Evolutionary conservation across 1,140 invertebrate genomes (phyloP), one percentile per base, ranked within the genome.

Genomic region (Doryteuthis pealeii): DNA sequence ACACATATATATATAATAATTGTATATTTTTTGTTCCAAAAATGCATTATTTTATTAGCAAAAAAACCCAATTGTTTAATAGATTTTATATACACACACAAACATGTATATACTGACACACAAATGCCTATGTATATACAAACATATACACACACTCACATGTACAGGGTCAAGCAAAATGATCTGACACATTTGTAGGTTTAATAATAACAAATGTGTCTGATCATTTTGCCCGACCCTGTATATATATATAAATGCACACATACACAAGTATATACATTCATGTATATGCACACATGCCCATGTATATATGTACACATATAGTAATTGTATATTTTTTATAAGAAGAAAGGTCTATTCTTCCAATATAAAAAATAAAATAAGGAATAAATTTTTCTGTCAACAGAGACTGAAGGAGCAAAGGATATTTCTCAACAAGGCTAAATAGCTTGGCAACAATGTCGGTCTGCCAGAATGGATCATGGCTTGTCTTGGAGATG

Each of bases 401-500:
- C 18, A 0, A 2, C 10, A 30, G 32, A 31, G 10, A 66, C 5
- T 28, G 18, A 12, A 31, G 4, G 28, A 30, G 5, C 4, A 68
- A 68, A 68, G 66, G 66, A 31, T 68, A 68, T 68, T 33, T 68
- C 30, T 68, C 66, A 26, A 68, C 66, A 22, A 68, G 32, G 66
- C 66, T 68, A 30, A 33, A 68, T 18, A 68, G 31, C 30, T 68
- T 68, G 66, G 30, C 32, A 4, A 68, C 66, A 68, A 68, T 68
- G 31, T 68, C 66, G 18, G 66, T 26, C 30, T 68, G 66, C 66
- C 66, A 68, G 30, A 68, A 68, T 33, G 28, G 66, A 68, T 68
- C 66, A 33, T 68, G 66, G 26, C 54, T 62, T 68, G 66, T 32
- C 31, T 68, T 68, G 66, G 66, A 68, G 12, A 83, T 26, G n/a